Conservation (phyloP, 2,797 vertebrate species). For the Sebastes matsubarae region DNA sequence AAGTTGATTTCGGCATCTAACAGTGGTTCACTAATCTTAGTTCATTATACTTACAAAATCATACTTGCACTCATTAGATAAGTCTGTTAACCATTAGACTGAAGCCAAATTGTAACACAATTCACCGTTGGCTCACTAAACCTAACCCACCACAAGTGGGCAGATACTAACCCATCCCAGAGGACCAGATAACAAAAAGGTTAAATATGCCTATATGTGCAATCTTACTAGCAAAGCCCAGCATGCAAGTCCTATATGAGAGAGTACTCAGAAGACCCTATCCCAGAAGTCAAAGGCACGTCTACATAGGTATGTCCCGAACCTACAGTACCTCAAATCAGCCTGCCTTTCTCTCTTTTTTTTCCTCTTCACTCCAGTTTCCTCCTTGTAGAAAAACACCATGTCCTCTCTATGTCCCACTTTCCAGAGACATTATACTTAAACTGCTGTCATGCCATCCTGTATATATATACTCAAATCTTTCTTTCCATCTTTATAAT, state of each 20-base stretch:
- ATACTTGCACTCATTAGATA: conserved; percentile 21
- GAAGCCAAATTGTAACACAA: conserved; percentile 31
- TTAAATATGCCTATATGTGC: conserved; percentile 94
- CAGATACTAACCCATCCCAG: conserved; percentile 50
- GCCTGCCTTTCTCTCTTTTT: conserved; percentile 50
- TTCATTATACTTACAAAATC: conserved; percentile 19
- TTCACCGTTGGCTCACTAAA: conserved; percentile 26
- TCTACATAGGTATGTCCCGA: conserved; percentile 95
- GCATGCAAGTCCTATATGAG: conserved; percentile 99
- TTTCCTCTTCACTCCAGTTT: conserved; percentile 62
- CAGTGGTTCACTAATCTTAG: neutral
- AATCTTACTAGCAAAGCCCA: conserved; percentile 99
- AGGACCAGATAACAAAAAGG: conserved; percentile 66
- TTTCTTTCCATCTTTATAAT: conserved; percentile 48
- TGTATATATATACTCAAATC: neutral
- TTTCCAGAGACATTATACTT: conserved; percentile 22
- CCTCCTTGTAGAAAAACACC: conserved; percentile 43
- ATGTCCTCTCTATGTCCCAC: conserved; percentile 35
- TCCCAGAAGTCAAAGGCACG: conserved; percentile 92
- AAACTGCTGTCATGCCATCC: conserved; percentile 36
- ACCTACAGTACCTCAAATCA: conserved; percentile 57
- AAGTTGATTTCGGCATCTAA: conserved; percentile 1
- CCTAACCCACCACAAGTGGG: conserved; percentile 39
- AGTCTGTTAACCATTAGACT: conserved; percentile 6
- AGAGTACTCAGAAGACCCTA: conserved; percentile 99